Conservation (phyloP, 2,113 vertebrate genomes). For the Apistogramma diplotaenia region DNA sequence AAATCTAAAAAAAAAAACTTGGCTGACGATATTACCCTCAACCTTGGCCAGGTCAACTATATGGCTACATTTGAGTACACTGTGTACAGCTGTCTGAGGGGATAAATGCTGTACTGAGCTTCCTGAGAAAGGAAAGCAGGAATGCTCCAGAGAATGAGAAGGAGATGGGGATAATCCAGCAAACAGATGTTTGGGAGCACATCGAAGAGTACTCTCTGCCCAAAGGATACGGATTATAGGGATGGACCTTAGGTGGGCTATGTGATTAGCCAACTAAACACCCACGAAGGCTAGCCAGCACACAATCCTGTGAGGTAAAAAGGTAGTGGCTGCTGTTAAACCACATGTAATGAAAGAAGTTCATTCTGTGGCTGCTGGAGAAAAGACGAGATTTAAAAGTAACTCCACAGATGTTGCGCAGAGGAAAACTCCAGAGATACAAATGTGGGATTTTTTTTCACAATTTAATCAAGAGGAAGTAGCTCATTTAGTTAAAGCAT, state of each 20-base stretch:
- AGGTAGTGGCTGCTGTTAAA: constrained; percentile 4
- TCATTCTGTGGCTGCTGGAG: not conserved
- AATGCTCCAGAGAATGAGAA: constrained; percentile 51
- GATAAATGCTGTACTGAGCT: constrained; percentile 21
- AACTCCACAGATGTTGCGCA: not conserved
- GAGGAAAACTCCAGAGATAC: not conserved
- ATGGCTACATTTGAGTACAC: constrained; percentile 28
- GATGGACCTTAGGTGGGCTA: constrained; percentile 31
- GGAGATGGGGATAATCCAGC: constrained; percentile 62
- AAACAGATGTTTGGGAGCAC: constrained; percentile 66
- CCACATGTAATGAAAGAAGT: not conserved
- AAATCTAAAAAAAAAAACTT: not conserved
- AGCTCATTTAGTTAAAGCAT: not conserved
- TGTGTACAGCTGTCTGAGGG: constrained; percentile 44
- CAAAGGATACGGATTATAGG: constrained; percentile 53
- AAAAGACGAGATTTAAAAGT: constrained; percentile 12
- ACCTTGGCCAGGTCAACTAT: constrained; percentile 15
- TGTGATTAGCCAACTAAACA: constrained; percentile 11
- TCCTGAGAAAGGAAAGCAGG: constrained; percentile 47
- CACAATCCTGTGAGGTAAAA: not conserved
- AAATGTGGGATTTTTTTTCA: not conserved
- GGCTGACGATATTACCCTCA: constrained; percentile 1
- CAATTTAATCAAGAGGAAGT: not conserved
- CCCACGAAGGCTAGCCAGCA: not conserved
- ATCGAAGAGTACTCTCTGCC: constrained; percentile 34